A percentile compares a stretch with the other conserved stretches of the same genome.
Evolutionary conservation across 2,797 vertebrate species (phyloP).

Genomic region (Nasua narica): DNA sequence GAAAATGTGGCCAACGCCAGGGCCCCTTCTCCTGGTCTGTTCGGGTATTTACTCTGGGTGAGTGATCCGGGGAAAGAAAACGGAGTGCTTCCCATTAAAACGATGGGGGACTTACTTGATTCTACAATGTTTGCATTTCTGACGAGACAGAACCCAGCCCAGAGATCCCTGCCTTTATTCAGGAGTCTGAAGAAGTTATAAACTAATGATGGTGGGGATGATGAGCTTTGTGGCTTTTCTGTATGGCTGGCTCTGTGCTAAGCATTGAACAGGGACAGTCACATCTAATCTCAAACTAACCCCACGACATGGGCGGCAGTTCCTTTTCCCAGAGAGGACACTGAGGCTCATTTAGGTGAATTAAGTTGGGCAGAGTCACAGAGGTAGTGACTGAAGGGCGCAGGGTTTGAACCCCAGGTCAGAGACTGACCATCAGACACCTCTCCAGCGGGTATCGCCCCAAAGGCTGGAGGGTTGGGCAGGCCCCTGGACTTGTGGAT

Average conservation of each 20-base stretch:
- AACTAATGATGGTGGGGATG: background rate
- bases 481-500: background rate
- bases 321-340: background rate
- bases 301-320: background rate
- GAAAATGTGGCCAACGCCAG: background rate
- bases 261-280: background rate
- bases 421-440: background rate
- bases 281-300: background rate
- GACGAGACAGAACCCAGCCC: background rate
- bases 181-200: background rate
- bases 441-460: background rate
- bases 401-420: background rate
- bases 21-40: background rate
- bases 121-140: background rate
- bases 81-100: background rate
- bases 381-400: background rate
- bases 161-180: background rate
- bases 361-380: background rate
- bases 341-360: background rate
- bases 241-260: background rate
- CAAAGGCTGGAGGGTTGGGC: background rate
- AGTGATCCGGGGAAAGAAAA: background rate
- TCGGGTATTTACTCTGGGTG: background rate
- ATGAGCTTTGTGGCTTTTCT: background rate
- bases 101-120: background rate